Base-by-base conservation (phyloP, 2,113 vertebrate genomes). In the Cephalopterus ornatus region DNA sequence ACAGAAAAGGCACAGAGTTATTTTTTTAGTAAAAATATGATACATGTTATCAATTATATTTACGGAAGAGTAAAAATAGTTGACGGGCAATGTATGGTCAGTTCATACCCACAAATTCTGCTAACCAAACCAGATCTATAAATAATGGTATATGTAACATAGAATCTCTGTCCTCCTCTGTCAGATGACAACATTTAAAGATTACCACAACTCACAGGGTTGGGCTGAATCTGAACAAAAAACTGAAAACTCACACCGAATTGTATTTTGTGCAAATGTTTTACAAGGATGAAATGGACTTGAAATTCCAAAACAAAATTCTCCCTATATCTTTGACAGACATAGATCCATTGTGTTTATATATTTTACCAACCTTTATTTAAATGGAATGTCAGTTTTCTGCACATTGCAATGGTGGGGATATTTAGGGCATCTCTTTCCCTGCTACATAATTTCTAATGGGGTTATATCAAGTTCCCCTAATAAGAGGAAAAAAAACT, bases 391-490 rank as follows among this genome's bases (percentile, higher is more conserved):
- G 42, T 39, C 3, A 68, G 0, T 62, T 86, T 88, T 74, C 42
- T 53, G 30, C 42, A 46, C 8, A 33, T 65, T 70, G 10, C 19
- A 85, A 8, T 15, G 3, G 5, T n/a, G 11, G 6, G 1, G 55
- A 14, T 1, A 63, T 68, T 84, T 61, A 77, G 14, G 8, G 3
- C 8, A 73, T 33, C 4, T 61, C 10, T 47, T 67, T 39, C 5
- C 12, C 6, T n/a, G 7, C 6, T 73, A 17, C 4, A 12, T 17
- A 37, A 52, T 80, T 83, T 62, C 28, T 66, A 32, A 68, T 26
- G 5, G 5, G 0, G 3, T 26, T 70, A 9, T 8, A 13, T 35
- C 6, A 63, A 72, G 63, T 1, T 74, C 16, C 12, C 12, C 3
- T 32, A 47, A 65, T 44, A 44, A 35, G 6, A 72, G 24, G 9